Evolutionary conservation across 2,113 vertebrate genomes (phyloP).

Genomic region (Lucifuga dentata): DNA sequence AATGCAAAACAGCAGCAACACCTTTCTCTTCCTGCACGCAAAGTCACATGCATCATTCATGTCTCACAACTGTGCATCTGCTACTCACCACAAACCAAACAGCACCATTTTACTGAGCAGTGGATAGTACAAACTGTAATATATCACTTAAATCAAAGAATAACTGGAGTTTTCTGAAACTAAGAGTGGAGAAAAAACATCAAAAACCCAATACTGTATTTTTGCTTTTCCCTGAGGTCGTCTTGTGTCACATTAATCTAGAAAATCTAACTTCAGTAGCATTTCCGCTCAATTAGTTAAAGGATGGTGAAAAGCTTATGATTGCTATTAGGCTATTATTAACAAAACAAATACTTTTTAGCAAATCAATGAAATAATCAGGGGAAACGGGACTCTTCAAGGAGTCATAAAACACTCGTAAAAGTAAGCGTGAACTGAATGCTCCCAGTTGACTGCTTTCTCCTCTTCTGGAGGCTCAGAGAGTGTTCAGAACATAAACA

Average conservation of each 20-base stretch:
- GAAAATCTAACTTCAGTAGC: constrained; percentile 6
- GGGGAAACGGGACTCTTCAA: constrained; percentile 1
- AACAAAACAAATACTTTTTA: constrained; percentile 13
- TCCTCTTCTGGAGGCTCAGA: constrained; percentile 21
- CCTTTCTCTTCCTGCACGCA: constrained; percentile 51
- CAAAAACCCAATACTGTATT: not conserved
- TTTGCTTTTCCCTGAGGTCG: not conserved
- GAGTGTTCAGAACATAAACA: constrained; percentile 47
- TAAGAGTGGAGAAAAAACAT: not conserved
- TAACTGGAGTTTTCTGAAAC: not conserved
- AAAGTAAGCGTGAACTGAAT: not conserved
- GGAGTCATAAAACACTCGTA: not conserved
- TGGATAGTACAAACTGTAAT: not conserved
- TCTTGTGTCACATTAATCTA: constrained; percentile 2
- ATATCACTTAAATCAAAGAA: not conserved
- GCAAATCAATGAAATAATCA: not conserved
- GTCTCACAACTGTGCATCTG: constrained; percentile 32
- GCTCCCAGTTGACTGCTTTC: constrained; percentile 26
- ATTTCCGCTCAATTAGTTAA: not conserved
- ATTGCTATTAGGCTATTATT: constrained; percentile 2
- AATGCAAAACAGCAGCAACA: constrained; percentile 41
- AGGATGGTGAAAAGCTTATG: not conserved
- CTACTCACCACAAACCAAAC: constrained; percentile 33
- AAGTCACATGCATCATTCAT: constrained; percentile 13
- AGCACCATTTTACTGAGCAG: not conserved